Percentiles rank a stretch among this genome's conserved stretches.
Evolutionary conservation across 2,113 vertebrate genomes (phyloP).

Genomic region (Hemichromis elongatus): DNA sequence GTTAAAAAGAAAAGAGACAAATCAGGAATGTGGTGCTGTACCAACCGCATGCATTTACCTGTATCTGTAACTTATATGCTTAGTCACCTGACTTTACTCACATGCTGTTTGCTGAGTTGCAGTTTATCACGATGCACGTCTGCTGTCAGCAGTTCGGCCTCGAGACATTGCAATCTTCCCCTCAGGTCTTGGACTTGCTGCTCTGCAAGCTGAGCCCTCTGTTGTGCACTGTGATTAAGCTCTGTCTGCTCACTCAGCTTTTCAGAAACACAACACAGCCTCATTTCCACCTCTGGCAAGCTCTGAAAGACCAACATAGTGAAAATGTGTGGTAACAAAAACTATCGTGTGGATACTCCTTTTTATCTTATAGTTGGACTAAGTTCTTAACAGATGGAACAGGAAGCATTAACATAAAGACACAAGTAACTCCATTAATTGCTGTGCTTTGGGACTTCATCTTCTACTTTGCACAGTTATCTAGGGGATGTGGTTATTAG

Average conservation of each 20-base stretch:
- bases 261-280: conserved; percentile 63
- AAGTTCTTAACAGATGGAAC: background rate
- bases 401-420: background rate
- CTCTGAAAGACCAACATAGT: conserved; percentile 13
- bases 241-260: conserved; percentile 72
- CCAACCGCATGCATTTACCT: background rate
- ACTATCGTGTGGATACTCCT: background rate
- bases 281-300: conserved; percentile 73
- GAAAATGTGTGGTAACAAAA: background rate
- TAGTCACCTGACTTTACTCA: conserved; percentile 48
- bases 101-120: conserved; percentile 79
- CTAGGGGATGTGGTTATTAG: background rate
- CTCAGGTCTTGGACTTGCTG: conserved; percentile 72
- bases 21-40: background rate
- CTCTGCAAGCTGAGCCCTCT: conserved; percentile 77
- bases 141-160: conserved; percentile 76
- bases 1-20: background rate
- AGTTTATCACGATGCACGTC: conserved; percentile 73
- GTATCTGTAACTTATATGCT: background rate
- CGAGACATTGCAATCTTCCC: conserved; percentile 69
- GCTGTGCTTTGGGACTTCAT: background rate
- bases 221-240: conserved; percentile 68
- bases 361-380: background rate
- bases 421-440: background rate
- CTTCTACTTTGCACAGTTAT: background rate